phyloP scores from a whole-genome alignment of 2,888 invertebrate genomes.

The Galeruca laticollis region DNA sequence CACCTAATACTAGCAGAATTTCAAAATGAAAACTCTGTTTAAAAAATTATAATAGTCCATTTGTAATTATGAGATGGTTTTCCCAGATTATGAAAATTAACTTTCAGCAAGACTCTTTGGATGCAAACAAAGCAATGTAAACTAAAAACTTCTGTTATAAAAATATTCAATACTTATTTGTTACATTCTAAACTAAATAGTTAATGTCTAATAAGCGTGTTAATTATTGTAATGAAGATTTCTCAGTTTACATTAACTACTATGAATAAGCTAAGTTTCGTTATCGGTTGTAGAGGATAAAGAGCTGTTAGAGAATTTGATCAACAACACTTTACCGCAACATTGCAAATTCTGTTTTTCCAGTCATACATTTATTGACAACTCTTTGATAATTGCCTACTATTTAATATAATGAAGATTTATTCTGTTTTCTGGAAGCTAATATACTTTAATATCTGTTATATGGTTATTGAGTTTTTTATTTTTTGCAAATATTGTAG shows the following conservation, averaged over 20 bases:
- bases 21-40: neutral
- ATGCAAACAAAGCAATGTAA: constrained; percentile 1
- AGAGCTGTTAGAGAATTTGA: neutral
- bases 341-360: neutral
- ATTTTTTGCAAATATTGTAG: too few species aligned
- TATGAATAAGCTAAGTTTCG: neutral
- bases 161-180: neutral
- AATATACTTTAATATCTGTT: too few species aligned
- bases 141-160: neutral
- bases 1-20: neutral
- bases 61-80: neutral
- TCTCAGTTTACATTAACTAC: neutral
- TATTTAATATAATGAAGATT: neutral
- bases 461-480: too few species aligned
- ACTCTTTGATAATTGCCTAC: neutral
- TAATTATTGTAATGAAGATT: neutral
- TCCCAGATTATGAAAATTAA: constrained; percentile 1
- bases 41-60: neutral
- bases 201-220: neutral
- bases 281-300: neutral
- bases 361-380: neutral
- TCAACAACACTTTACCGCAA: neutral
- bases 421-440: too few species aligned
- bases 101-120: constrained; percentile 2
- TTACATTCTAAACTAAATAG: neutral